A percentile compares a stretch with the other conserved stretches of the same genome.
These are phyloP conservation scores for Saccopteryx leptura DNA, from an alignment of 2,113 vertebrate genomes.

Conservation along the genomic window DNA sequence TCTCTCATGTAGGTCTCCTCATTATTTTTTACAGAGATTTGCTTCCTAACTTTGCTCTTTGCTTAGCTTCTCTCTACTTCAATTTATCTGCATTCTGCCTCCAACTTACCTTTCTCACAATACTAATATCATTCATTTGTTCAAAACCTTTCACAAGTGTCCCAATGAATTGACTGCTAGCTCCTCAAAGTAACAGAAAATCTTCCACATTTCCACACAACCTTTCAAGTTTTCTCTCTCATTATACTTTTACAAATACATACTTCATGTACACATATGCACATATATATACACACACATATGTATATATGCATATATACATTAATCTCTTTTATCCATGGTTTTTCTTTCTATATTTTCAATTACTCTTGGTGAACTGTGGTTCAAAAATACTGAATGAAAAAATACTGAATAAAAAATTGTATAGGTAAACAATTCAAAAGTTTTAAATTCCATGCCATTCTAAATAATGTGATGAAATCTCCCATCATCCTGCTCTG, in stretches of 20 bases:
- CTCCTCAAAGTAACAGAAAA: not conserved
- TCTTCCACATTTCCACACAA: not conserved
- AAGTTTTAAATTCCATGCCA: not conserved
- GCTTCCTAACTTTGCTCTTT: constrained; percentile 19
- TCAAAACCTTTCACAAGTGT: constrained; percentile 27
- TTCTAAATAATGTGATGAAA: not conserved
- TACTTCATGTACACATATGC: not conserved
- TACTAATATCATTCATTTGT: not conserved
- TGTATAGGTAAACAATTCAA: not conserved
- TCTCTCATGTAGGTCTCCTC: not conserved
- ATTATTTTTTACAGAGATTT: not conserved
- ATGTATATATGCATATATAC: not conserved
- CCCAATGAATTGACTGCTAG: not conserved
- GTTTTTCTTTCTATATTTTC: not conserved
- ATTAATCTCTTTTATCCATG: not conserved
- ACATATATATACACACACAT: accelerated
- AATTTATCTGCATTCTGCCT: not conserved
- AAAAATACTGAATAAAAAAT: not conserved
- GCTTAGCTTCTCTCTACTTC: not conserved
- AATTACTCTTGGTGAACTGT: not conserved
- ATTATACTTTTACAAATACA: not conserved
- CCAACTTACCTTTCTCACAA: not conserved
- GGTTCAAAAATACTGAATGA: not conserved
- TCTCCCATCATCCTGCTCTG: too few species aligned
- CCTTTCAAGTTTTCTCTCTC: not conserved